phyloP scores from a whole-genome alignment of 2,797 vertebrate species.

The Lithobates sylvaticus region DNA sequence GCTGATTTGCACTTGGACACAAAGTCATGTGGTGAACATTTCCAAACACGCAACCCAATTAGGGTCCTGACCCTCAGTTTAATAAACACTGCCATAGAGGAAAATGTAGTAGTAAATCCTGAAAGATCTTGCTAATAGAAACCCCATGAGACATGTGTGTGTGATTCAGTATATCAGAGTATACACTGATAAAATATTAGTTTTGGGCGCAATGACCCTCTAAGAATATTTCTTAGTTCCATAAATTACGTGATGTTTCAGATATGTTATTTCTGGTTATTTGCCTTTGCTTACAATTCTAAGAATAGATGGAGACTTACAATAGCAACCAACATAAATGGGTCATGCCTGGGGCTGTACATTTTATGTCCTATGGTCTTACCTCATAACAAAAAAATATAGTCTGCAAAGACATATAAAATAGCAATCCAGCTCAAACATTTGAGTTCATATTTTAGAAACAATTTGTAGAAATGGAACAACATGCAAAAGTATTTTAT shows the following conservation, averaged over 20 bases:
- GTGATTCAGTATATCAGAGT: no score
- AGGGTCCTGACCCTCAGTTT: no score
- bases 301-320: not conserved
- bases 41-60: no score
- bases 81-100: no score
- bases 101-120: no score
- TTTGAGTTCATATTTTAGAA: not conserved
- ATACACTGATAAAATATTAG: no score
- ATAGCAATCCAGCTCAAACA: not conserved
- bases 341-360: not conserved
- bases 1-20: no score
- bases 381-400: not conserved
- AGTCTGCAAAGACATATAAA: not conserved
- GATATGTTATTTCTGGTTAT: not conserved
- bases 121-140: no score
- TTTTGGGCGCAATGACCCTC: no score
- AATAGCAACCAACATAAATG: not conserved
- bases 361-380: not conserved
- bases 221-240: no score
- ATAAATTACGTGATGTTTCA: not conserved
- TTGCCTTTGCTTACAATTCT: not conserved
- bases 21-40: no score
- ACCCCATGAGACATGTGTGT: no score
- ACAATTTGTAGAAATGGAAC: not conserved
- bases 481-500: constrained; percentile 19